Base-by-base conservation (phyloP, 2,797 vertebrate species). In the Neomorphus geoffroyi region DNA sequence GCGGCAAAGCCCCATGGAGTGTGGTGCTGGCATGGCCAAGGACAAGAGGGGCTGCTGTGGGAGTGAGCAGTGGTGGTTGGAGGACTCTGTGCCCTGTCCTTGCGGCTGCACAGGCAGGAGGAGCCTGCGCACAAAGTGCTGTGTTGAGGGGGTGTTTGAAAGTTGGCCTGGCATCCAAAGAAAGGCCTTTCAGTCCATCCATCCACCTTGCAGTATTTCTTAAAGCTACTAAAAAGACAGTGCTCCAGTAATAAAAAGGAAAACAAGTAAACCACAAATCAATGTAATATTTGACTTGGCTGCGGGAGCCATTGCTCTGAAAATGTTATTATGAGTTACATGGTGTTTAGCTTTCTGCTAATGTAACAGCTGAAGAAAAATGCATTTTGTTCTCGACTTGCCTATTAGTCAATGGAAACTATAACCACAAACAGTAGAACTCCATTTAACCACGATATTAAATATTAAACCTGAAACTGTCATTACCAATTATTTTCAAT, bases 381-480 rank as follows among this genome's bases (percentile, higher is more conserved):
- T 58, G 65, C 21, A 5, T 94, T 96, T 94, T 92, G 58, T 89
- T 90, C 83, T 77, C 10, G 3, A 51, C 75, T 93, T 95, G 78
- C 95, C 96, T 96, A 88, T 97, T 97, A 96, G 95, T 93, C 80
- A 90, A 89, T 94, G 92, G 96, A 97, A 94, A 93, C 69, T 94
- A 70, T 93, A 94, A 92, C 95, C 94, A 91, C 97, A 97, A 96
- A 95, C 75, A 92, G 80, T 85, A 88, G 15, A n/a, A 74, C 75
- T 94, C 85, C 87, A 77, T 96, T 96, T 96, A 97, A 96, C 94
- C 94, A 92, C 95, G 89, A 45, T 93, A 96, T 97, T 97, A 97
- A 97, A 97, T 96, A 97, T 97, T 97, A 97, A 97, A 96, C 89
- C 92, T 56, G 3, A 96, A 97, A 93, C 96, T 97, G 96, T 96